These are phyloP conservation scores for Lasioglossum lativentre DNA, from an alignment of 2,888 invertebrate species.

Conservation along the genomic window DNA sequence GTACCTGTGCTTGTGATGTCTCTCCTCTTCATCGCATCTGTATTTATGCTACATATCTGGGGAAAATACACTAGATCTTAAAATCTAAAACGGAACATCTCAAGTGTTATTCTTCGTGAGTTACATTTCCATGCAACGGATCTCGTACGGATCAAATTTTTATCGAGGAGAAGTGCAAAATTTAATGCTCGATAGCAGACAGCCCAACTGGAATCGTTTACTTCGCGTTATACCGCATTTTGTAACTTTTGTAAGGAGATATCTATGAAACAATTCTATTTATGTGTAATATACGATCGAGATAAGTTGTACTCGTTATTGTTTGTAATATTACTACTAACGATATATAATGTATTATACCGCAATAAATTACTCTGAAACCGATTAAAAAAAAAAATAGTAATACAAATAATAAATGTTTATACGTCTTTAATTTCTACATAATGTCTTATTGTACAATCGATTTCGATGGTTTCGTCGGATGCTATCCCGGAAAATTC, in stretches of 20 bases:
- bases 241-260: constrained; percentile 46
- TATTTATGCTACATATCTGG: constrained; percentile 99
- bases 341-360: constrained; percentile 56
- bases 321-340: constrained; percentile 61
- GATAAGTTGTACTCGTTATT: constrained; percentile 46
- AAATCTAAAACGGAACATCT: constrained; percentile 54
- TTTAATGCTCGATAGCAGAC: constrained; percentile 12
- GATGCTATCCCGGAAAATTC: too few species aligned
- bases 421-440: background rate
- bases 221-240: constrained; percentile 27
- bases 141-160: constrained; percentile 25
- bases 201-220: constrained; percentile 25
- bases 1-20: constrained; percentile 99
- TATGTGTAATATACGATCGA: constrained; percentile 25
- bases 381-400: background rate
- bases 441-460: too few species aligned
- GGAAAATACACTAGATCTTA: constrained; percentile 98
- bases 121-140: constrained; percentile 33
- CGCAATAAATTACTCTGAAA: constrained; percentile 63
- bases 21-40: constrained; percentile 98
- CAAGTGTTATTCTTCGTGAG: background rate
- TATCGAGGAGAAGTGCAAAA: constrained; percentile 13
- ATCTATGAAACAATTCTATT: constrained; percentile 34
- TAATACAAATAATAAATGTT: background rate
- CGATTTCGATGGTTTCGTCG: too few species aligned